Base-by-base conservation (phyloP, 2,797 vertebrate genomes). In the Pangasius sanitwongsei region DNA sequence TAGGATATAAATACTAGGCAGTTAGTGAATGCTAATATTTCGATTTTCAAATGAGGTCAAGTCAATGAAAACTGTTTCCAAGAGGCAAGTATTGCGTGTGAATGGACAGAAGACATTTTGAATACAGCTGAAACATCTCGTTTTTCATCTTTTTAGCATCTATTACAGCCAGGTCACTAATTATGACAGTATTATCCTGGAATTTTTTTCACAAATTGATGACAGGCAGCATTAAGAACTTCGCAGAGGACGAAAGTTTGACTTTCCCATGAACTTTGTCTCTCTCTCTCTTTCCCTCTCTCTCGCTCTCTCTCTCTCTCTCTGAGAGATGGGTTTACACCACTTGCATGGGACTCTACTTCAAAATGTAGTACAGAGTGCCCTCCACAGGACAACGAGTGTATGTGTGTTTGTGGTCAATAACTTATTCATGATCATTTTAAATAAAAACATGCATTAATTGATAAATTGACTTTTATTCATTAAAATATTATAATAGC, bases 11-110 rank as follows among this genome's bases (percentile, higher is more conserved):
- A 93, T 78, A 91, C 88, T 93, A 91, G 18, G 85, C 93, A 92
- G 90, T 92, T 89, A 93, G 87, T 34, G 63, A 92, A 90, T 92
- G 94, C 93, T 94, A 96, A 96, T 95, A 95, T 96, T 96, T 95
- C 90, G 92, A 92, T 95, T 96, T 95, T 94, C 94, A 94, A 91
- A 94, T 94, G 91, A 94, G 93, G 92, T 89, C 91, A 92, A 91
- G 94, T 94, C 93, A 94, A 94, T 95, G 94, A 95, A 94, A 44
- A 31, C 28, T 48, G 23, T 94, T 89, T 82, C 91, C 90, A 92
- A 89, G 93, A 90, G 88, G 80, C 94, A 93, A 91, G 91, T 89
- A 80, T 93, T 90, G 92, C 92, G 94, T 95, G 93, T 94, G 92
- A 93, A 90, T 90, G 92, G 93, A 96, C 93, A 94, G 92, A 94